Conservation (phyloP, 2,113 vertebrate species). For the Pedetes capensis region DNA sequence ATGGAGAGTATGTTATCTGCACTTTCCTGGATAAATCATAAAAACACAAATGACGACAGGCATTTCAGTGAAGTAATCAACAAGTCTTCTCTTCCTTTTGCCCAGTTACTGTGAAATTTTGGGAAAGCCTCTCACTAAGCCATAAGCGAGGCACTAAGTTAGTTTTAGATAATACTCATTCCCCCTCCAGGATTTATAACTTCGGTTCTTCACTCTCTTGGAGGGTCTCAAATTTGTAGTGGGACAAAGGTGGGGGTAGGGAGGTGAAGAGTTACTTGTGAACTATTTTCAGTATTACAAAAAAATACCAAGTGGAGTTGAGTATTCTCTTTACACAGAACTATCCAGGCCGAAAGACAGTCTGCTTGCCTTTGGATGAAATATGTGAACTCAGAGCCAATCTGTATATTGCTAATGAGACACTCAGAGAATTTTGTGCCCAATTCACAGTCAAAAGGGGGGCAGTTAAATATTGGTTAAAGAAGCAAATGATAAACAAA, state of each 20-base stretch:
- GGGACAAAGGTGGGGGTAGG: neutral
- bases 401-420: neutral
- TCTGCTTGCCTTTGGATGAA: neutral
- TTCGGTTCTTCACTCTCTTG: neutral
- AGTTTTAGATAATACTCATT: neutral
- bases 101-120: neutral
- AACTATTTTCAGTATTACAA: neutral
- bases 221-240: neutral
- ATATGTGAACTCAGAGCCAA: neutral
- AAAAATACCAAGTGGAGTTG: neutral
- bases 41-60: neutral
- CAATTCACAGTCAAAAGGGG: neutral
- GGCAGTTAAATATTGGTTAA: neutral
- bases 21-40: constrained; percentile 85
- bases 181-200: neutral
- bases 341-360: neutral
- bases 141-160: neutral
- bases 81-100: neutral
- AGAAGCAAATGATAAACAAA: neutral
- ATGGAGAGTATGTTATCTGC: constrained; percentile 92
- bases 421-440: neutral
- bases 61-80: neutral
- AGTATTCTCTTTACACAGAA: neutral
- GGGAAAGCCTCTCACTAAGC: neutral
- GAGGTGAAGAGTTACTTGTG: neutral